Conservation (phyloP, 35 echinoderm and acorn worm genomes). For the Lytechinus variegatus region DNA sequence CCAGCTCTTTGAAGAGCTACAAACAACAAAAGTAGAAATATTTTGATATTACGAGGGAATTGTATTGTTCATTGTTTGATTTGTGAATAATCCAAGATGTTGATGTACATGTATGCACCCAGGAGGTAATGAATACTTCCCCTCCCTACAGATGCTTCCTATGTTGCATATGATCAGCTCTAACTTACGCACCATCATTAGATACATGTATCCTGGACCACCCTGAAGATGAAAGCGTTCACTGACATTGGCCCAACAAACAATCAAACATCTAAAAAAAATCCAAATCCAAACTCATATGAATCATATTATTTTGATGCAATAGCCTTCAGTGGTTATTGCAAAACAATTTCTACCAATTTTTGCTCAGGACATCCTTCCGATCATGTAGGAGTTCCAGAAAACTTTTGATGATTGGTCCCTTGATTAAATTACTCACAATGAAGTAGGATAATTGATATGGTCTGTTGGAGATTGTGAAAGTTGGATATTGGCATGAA, state of each 20-base stretch:
- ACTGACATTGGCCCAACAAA: neutral
- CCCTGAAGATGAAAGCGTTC: neutral
- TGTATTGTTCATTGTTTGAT: neutral
- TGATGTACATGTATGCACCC: neutral
- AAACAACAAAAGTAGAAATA: neutral
- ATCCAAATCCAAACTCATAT: neutral
- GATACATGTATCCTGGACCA: neutral
- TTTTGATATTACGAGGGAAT: neutral
- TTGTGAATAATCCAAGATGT: neutral
- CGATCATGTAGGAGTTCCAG: neutral
- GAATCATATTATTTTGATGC: neutral
- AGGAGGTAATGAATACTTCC: neutral
- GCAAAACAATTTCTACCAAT: neutral
- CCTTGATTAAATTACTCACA: slow-evolving; percentile 1
- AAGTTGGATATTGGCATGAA: neutral
- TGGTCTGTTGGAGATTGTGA: slow-evolving; percentile 10
- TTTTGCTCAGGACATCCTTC: neutral
- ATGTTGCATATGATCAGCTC: neutral
- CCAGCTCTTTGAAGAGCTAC: neutral
- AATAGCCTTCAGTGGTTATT: slow-evolving; percentile 12
- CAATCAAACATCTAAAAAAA: neutral
- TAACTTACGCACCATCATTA: neutral
- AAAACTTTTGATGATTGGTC: neutral
- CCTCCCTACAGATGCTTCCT: neutral
- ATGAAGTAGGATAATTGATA: neutral